Base-by-base conservation (phyloP, 2,888 invertebrate species). In the Sympetrum striolatum region DNA sequence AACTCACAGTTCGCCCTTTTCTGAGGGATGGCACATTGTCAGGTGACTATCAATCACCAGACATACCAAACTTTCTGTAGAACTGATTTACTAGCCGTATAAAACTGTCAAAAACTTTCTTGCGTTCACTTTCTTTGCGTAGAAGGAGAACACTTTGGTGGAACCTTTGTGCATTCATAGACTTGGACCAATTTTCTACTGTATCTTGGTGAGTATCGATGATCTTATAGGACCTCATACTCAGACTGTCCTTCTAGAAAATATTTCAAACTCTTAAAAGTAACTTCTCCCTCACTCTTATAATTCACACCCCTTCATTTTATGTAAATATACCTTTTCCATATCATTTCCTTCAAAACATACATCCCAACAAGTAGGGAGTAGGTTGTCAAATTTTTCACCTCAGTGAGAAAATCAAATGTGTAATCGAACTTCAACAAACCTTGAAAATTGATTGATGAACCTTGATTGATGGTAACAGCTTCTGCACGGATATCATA, bases 151-250 rank as follows among this genome's bases (percentile, higher is more conserved):
- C 58, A 58, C 60, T 86, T 86, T 58, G 86, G 58, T 58, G 86
- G 60, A 86, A 58, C 86, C 58, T 86, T 86, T 86, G 86, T 86
- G 86, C 86, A 86, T 86, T 53, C 60, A 25, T 86, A 86, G 86
- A 86, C 64, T 86, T 86, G 86, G 86, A 86, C 60, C 86, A 60
- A 60, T 60, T 86, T 86, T 60, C 58, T 86, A 35, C 58, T 60
- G 39, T 60, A 37, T 60, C 86, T 60, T 64, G 86, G 60, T 86
- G 86, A 64, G 22, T 86, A 86, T 22, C 35, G 86, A 86, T 22
- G 8, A 60, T 35, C 58, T 35, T 35, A 37, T 37, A 60, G 64
- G 60, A 64, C 35, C 58, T 86, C 37, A n/a, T 15, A 48, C 35
- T 60, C 86, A 86, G 12, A 58, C 86, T 37, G 86, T 86, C 37